These are phyloP conservation scores for Pogonocherus hispidulus DNA, from an alignment of 2,888 invertebrate species.

Conservation along the genomic window DNA sequence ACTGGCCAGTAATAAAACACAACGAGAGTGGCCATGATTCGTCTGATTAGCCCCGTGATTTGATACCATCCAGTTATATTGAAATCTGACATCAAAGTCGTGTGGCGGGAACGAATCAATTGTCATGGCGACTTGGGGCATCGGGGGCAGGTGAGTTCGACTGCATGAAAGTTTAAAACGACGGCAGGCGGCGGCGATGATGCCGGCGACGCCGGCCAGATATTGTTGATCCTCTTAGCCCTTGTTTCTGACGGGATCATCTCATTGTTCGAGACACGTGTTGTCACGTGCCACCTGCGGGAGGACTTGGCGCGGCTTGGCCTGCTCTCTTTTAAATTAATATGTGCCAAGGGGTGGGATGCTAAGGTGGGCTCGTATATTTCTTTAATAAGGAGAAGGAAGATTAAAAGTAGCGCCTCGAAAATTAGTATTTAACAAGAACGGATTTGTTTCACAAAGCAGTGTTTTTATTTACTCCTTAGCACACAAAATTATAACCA, in stretches of 20 bases:
- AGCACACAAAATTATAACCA: no score
- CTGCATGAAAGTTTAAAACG: slow-evolving; percentile 42
- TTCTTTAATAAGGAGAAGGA: not conserved
- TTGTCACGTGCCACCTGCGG: slow-evolving; percentile 59
- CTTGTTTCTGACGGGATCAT: slow-evolving; percentile 56
- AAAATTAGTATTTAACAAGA: no score
- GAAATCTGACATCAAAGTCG: slow-evolving; percentile 49
- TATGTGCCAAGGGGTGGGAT: slow-evolving; percentile 12
- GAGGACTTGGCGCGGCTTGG: slow-evolving; percentile 38
- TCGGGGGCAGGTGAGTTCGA: slow-evolving; percentile 47
- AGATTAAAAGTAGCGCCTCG: no score
- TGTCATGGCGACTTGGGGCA: slow-evolving; percentile 48
- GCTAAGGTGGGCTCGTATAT: not conserved
- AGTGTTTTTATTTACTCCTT: no score
- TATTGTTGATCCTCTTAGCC: slow-evolving; percentile 55
- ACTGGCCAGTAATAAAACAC: slow-evolving; percentile 17
- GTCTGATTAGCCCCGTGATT: slow-evolving; percentile 33
- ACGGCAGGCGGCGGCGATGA: slow-evolving; percentile 33
- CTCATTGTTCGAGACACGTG: slow-evolving; percentile 60
- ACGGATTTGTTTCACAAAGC: no score
- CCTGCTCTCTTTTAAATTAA: slow-evolving; percentile 8
- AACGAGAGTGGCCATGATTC: slow-evolving; percentile 6
- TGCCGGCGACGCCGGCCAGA: slow-evolving; percentile 42
- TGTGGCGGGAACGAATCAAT: slow-evolving; percentile 44
- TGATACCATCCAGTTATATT: slow-evolving; percentile 32